Evolutionary conservation across 2,797 vertebrate genomes (phyloP), one percentile per base, ranked within the genome.

Genomic region (Echeneis naucrates): DNA sequence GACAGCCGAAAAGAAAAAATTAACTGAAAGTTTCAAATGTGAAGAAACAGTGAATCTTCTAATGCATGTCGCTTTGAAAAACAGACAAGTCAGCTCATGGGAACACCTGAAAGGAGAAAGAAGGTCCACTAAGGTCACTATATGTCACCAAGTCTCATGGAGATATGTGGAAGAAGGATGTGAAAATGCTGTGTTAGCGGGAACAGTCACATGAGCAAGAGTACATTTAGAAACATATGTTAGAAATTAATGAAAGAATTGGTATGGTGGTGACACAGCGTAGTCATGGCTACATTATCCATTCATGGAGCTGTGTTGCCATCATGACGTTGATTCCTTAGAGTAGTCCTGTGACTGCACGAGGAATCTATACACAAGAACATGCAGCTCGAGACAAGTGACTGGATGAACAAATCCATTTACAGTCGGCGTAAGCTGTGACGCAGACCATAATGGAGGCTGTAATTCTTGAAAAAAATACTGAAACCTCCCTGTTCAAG

Each of bases 261-360:
- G 37, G 33, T 27, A 3, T 47, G 24, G 53, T 21, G 5, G 8
- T 72, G 67, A 71, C 38, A 62, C 55, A 58, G 57, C 30, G 32
- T 4, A 13, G 47, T 38, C 30, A n/a, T 26, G 58, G 59, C 35
- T 14, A 38, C 33, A 32, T 64, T 27, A 38, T 56, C 47, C 71
- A 63, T 59, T 79, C 26, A 64, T 7, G 27, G 50, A 53, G 12
- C 37, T 12, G 19, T 26, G 57, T 17, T 67, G 56, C 40, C 45
- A 72, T 47, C 69, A 66, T 70, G 44, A n/a, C 55, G 76, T 45
- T 42, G 75, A 71, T 10, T 52, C 58, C 21, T 72, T 61, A 51
- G 51, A 55, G 64, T 21, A 16, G 81, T 83, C 88, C 78, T 67
- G 82, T 79, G 83, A 89, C 72, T 73, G 72, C 86, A 85, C 51